Evolutionary conservation across 2,888 invertebrate genomes (phyloP).

Genomic region (Cyclophora punctaria): DNA sequence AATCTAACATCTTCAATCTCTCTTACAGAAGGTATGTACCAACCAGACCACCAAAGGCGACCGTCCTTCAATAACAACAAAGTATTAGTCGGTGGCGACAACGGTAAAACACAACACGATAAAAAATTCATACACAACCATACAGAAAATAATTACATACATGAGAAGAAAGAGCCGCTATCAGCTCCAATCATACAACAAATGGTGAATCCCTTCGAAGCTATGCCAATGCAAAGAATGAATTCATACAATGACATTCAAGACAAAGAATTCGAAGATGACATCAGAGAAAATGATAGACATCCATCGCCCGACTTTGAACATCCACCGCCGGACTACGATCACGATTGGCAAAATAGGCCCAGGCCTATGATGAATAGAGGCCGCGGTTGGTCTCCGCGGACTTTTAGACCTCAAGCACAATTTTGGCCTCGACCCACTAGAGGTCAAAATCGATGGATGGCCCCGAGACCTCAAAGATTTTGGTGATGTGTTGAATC

Average conservation of each 20-base stretch:
- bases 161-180: constrained; percentile 28
- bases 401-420: constrained; percentile 43
- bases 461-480: constrained; percentile 54
- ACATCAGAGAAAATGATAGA: constrained; percentile 3
- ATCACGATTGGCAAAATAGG: constrained; percentile 32
- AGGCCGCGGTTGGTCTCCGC: constrained; percentile 45
- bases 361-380: constrained; percentile 39
- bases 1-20: too few relatives aligned
- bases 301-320: constrained; percentile 27
- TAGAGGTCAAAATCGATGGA: constrained; percentile 50
- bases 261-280: constrained; percentile 4
- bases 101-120: constrained; percentile 39
- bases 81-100: constrained; percentile 58
- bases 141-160: constrained; percentile 36
- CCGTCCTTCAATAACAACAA: constrained; percentile 65
- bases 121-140: constrained; percentile 30
- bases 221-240: constrained; percentile 36
- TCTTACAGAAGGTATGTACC: constrained; percentile 51
- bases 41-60: constrained; percentile 57
- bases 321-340: constrained; percentile 20
- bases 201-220: constrained; percentile 53
- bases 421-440: constrained; percentile 51
- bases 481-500: constrained; percentile 55
- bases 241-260: constrained; percentile 26
- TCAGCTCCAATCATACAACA: constrained; percentile 40